phyloP scores from a whole-genome alignment of 2,888 invertebrate species.

The Euproctis similis region DNA sequence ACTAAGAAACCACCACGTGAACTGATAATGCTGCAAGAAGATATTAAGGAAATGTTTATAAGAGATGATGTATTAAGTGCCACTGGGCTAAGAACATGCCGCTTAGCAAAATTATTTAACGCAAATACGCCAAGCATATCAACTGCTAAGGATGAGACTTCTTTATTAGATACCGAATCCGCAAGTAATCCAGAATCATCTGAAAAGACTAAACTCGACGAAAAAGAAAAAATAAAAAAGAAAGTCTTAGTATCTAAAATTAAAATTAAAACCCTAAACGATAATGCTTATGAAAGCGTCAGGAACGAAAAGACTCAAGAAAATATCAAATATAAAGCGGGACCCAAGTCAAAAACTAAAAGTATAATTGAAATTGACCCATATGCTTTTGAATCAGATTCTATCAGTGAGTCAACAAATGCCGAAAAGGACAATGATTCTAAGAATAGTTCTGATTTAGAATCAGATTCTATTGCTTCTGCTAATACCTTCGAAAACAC shows the following conservation, averaged over 20 bases:
- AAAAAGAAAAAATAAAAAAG: conserved; percentile 26
- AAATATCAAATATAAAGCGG: conserved; percentile 34
- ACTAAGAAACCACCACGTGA: conserved; percentile 58
- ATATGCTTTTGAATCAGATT: conserved; percentile 55
- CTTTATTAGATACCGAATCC: conserved; percentile 31
- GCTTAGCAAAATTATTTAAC: conserved; percentile 70
- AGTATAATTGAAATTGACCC: conserved; percentile 38
- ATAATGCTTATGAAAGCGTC: conserved; percentile 11
- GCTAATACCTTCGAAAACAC: conserved; percentile 43
- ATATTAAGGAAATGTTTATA: conserved; percentile 82
- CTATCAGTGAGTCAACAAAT: conserved; percentile 35
- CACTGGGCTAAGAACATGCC: conserved; percentile 80
- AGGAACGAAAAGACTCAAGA: conserved; percentile 13
- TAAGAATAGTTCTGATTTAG: conserved; percentile 41
- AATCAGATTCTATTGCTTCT: conserved; percentile 47
- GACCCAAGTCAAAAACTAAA: conserved; percentile 53
- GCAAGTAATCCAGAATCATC: conserved; percentile 46
- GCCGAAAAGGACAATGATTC: conserved; percentile 33
- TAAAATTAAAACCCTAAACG: conserved; percentile 25
- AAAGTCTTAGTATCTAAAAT: conserved; percentile 40
- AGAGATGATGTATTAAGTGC: conserved; percentile 77
- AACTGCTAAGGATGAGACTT: conserved; percentile 16
- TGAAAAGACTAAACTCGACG: conserved; percentile 24
- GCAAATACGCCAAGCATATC: conserved; percentile 29
- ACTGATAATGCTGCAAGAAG: conserved; percentile 79